phyloP scores from a whole-genome alignment of 2,888 invertebrate genomes.

The Ceriagrion tenellum region DNA sequence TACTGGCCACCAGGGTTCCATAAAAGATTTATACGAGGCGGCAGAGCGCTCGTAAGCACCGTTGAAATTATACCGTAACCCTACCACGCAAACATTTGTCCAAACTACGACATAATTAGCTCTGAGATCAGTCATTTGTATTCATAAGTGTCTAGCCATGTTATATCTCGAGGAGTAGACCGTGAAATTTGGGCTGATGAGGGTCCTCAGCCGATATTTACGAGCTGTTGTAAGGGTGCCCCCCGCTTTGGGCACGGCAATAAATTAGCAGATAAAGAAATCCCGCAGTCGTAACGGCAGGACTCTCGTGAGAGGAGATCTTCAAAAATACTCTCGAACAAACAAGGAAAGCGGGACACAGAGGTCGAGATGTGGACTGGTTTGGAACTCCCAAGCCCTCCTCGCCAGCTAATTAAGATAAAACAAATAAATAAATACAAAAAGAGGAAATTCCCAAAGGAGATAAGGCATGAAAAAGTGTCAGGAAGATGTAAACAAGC shows the following conservation, averaged over 20 bases:
- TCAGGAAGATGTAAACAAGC: background rate
- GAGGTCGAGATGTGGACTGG: background rate
- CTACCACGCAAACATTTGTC: background rate
- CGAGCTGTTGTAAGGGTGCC: background rate
- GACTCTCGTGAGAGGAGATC: background rate
- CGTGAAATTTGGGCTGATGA: background rate
- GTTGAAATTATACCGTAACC: background rate
- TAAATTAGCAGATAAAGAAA: conserved; percentile 13
- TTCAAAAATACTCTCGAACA: background rate
- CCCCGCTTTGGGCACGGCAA: background rate
- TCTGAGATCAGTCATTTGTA: background rate
- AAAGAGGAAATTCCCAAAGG: background rate
- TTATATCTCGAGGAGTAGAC: background rate
- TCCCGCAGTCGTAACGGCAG: background rate
- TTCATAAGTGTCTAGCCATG: background rate
- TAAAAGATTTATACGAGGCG: background rate
- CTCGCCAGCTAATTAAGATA: background rate
- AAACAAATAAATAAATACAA: background rate
- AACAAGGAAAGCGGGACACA: background rate
- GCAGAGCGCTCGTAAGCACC: background rate
- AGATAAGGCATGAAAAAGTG: background rate
- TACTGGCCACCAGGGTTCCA: too few relatives aligned
- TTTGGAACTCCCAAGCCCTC: background rate
- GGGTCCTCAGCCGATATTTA: background rate
- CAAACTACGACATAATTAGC: background rate